Conservation (phyloP, 2,797 vertebrate genomes). For the Etheostoma nigrum region DNA sequence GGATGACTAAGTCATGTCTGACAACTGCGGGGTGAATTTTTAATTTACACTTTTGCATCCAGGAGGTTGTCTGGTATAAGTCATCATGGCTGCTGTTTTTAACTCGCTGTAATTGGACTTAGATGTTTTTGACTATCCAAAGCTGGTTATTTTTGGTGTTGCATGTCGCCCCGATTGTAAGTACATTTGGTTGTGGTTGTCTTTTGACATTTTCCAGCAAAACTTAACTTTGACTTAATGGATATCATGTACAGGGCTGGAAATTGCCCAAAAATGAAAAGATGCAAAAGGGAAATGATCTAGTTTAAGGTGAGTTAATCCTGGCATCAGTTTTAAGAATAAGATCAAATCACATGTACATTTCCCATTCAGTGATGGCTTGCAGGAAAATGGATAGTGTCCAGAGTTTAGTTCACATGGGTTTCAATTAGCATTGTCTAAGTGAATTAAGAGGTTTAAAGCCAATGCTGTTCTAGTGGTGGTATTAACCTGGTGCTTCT, state of each 20-base stretch:
- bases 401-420: conserved; percentile 77
- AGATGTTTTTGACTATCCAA: conserved; percentile 56
- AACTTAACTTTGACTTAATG: conserved; percentile 51
- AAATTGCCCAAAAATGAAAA: conserved; percentile 25
- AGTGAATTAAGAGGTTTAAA: conserved; percentile 85
- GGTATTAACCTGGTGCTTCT: conserved; percentile 85
- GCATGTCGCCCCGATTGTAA: conserved; percentile 50
- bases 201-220: conserved; percentile 59
- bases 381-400: conserved; percentile 72
- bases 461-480: conserved; percentile 78
- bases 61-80: conserved; percentile 72
- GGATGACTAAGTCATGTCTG: conserved; percentile 74
- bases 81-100: conserved; percentile 74
- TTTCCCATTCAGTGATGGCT: conserved; percentile 44
- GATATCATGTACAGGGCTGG: conserved; percentile 38
- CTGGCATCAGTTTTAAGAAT: conserved; percentile 51
- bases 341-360: conserved; percentile 32
- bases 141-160: conserved; percentile 72
- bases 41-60: conserved; percentile 75
- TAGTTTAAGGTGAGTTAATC: conserved; percentile 65
- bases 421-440: conserved; percentile 82
- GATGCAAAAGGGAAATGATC: conserved; percentile 39
- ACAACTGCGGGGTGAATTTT: conserved; percentile 76
- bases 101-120: conserved; percentile 66
- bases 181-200: conserved; percentile 58